phyloP scores from a whole-genome alignment of 1,140 invertebrate species.

The Choristoneura fumiferana region DNA sequence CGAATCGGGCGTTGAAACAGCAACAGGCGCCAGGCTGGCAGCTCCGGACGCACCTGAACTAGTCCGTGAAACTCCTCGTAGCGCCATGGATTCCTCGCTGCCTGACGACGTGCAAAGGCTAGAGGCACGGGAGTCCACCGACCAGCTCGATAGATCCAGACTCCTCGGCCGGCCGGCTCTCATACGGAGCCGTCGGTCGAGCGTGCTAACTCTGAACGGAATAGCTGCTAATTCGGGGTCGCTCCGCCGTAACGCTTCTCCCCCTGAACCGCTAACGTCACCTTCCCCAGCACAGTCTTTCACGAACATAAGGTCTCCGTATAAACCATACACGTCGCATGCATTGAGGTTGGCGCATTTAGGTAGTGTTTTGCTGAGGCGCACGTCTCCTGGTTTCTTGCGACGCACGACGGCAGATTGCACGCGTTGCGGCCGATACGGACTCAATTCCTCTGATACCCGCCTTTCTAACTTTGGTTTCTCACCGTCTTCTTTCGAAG shows the following conservation, averaged over 20 bases:
- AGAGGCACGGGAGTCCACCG: slow-evolving; percentile 90
- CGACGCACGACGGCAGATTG: slow-evolving; percentile 76
- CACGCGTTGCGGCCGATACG: slow-evolving; percentile 83
- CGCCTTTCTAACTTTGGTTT: slow-evolving; percentile 80
- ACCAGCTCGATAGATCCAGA: slow-evolving; percentile 92
- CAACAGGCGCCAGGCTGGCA: slow-evolving; percentile 52
- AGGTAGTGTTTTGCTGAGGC: slow-evolving; percentile 88
- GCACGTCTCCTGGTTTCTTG: slow-evolving; percentile 83
- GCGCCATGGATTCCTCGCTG: slow-evolving; percentile 88
- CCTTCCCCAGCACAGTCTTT: slow-evolving; percentile 91
- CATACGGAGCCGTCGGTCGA: slow-evolving; percentile 88
- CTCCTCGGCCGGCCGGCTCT: slow-evolving; percentile 89
- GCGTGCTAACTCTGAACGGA: slow-evolving; percentile 87
- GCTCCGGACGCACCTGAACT: slow-evolving; percentile 85
- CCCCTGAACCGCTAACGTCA: slow-evolving; percentile 83
- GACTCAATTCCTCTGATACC: slow-evolving; percentile 84
- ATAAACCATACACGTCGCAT: slow-evolving; percentile 93
- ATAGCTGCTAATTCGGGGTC: slow-evolving; percentile 91
- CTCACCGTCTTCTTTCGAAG: slow-evolving; percentile 53
- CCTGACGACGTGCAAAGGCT: slow-evolving; percentile 89
- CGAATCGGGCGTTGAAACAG: slow-evolving; percentile 60
- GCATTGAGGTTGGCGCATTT: slow-evolving; percentile 81
- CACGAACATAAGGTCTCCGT: slow-evolving; percentile 93
- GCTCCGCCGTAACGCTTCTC: slow-evolving; percentile 86
- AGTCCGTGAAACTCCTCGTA: slow-evolving; percentile 84